Percentiles rank a stretch among this genome's conserved stretches.
Conservation (phyloP, 2,797 vertebrate genomes). For the Hafferia zeledoni region DNA sequence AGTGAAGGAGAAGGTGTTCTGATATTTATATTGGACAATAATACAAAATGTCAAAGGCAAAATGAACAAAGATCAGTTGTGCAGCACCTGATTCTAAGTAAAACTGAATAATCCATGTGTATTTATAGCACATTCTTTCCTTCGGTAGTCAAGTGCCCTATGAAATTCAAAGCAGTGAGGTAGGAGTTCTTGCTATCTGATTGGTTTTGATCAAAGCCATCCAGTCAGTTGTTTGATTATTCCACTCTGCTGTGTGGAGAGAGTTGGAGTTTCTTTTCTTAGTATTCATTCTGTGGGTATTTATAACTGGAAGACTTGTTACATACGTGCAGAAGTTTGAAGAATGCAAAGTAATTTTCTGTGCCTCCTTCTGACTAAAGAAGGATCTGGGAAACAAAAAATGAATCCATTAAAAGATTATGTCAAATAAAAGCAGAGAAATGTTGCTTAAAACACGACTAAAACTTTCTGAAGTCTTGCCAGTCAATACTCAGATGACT, state of each 20-base stretch:
- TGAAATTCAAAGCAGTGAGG: conserved; percentile 5
- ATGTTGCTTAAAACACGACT: conserved; percentile 22
- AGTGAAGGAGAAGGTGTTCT: neutral
- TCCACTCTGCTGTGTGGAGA: neutral
- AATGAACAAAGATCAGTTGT: neutral
- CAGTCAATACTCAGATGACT: conserved; percentile 23
- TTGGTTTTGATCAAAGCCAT: conserved; percentile 14
- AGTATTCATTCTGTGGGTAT: neutral
- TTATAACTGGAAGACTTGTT: conserved; percentile 41
- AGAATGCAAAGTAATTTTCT: neutral
- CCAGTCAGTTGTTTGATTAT: neutral
- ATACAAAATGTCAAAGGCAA: neutral
- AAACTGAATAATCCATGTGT: neutral
- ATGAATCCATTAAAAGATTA: neutral
- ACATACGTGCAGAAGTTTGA: neutral
- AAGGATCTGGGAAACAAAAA: neutral
- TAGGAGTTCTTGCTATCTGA: conserved; percentile 10
- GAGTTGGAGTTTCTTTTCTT: conserved; percentile 5
- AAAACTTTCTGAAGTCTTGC: conserved; percentile 34
- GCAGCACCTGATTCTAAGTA: neutral
- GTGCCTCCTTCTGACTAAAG: neutral
- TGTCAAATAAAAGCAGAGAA: conserved; percentile 14
- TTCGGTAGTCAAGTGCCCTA: neutral
- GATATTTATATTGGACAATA: neutral
- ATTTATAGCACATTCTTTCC: conserved; percentile 20